These are phyloP conservation scores for Ivindomyrus marchei DNA, from an alignment of 2,113 vertebrate species.

Conservation along the genomic window DNA sequence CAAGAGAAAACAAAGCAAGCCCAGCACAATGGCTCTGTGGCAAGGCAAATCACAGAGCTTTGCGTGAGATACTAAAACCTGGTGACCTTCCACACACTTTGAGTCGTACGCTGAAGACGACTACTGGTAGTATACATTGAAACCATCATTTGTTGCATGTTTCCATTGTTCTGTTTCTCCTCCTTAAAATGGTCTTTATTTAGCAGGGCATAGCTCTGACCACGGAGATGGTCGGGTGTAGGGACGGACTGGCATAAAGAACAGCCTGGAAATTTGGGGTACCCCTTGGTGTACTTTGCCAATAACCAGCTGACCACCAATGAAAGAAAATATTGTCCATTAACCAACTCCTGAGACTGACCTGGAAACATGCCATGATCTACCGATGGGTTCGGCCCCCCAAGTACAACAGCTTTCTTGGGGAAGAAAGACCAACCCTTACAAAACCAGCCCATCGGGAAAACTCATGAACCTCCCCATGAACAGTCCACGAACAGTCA, in stretches of 20 bases:
- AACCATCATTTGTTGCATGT: background rate
- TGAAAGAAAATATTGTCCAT: background rate
- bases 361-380: background rate
- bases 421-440: background rate
- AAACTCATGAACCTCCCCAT: background rate
- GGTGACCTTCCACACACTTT: background rate
- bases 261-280: background rate
- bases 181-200: background rate
- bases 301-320: background rate
- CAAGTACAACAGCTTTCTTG: background rate
- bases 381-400: background rate
- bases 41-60: background rate
- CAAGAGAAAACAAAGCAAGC: background rate
- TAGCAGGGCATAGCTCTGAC: background rate
- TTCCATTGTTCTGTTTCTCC: background rate
- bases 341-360: background rate
- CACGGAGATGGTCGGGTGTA: background rate
- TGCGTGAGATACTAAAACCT: background rate
- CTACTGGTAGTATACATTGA: background rate
- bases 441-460: background rate
- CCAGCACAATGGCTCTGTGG: background rate
- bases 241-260: background rate
- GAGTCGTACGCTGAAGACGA: background rate
- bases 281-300: background rate
- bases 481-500: no score